Percentiles rank a stretch among this genome's conserved stretches.
These are phyloP conservation scores for Hippasteria phrygiana DNA, from an alignment of 53 echinoderm and acorn worm species.

Conservation along the genomic window DNA sequence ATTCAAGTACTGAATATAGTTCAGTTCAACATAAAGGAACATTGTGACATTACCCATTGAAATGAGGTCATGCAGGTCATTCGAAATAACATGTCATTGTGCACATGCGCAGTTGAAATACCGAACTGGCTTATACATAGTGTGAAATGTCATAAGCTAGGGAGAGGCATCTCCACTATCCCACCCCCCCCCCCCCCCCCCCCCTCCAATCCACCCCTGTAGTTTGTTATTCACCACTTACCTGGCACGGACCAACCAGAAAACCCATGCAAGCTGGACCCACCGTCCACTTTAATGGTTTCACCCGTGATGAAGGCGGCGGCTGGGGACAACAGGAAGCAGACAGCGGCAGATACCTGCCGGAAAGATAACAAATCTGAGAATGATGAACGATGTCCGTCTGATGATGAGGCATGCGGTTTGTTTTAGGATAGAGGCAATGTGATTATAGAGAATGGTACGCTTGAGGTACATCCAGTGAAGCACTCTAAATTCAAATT, in stretches of 20 bases:
- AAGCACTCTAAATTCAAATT: too few relatives aligned
- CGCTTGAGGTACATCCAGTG: too few relatives aligned
- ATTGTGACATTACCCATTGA: too few relatives aligned
- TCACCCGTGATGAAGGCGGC: constrained; percentile 89
- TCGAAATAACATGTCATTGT: too few relatives aligned
- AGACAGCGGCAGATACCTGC: constrained; percentile 88
- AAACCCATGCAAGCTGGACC: constrained; percentile 72
- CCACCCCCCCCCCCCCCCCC: neutral
- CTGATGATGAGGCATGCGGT: too few relatives aligned
- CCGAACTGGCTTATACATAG: neutral
- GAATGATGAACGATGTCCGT: too few relatives aligned
- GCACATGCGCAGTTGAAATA: too few relatives aligned
- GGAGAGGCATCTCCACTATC: neutral
- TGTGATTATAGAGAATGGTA: too few relatives aligned
- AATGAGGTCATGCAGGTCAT: too few relatives aligned
- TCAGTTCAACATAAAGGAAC: too few relatives aligned
- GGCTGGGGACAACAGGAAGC: constrained; percentile 89
- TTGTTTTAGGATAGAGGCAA: too few relatives aligned
- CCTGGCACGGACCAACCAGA: constrained; percentile 60
- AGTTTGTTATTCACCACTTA: constrained; percentile 9
- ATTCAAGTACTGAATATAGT: too few relatives aligned
- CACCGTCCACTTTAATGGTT: constrained; percentile 90
- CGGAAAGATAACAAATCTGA: neutral
- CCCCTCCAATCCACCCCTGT: neutral
- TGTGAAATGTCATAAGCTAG: neutral